Evolutionary conservation across 2,113 vertebrate species (phyloP).

Genomic region (Paradisaea rubra): DNA sequence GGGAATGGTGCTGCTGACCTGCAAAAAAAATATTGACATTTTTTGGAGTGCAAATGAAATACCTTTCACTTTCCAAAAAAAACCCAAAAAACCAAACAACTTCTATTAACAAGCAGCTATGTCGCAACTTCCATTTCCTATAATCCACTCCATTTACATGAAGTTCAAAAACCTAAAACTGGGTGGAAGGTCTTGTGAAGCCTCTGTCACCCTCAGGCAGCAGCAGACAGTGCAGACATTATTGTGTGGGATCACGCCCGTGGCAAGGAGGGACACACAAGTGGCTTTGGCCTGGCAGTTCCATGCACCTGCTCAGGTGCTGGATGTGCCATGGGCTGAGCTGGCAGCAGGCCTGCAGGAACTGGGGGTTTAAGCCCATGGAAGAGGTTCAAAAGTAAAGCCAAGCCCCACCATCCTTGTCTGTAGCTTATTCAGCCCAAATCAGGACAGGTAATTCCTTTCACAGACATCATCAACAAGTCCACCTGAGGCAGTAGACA

Average conservation of each 20-base stretch:
- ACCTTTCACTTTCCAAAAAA: background rate
- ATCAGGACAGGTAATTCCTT: background rate
- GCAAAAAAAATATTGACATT: background rate
- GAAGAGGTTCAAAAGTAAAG: background rate
- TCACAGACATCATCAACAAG: fast-evolving
- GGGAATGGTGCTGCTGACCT: background rate
- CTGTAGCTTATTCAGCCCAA: background rate
- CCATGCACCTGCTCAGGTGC: background rate
- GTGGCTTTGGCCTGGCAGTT: background rate
- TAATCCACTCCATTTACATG: background rate
- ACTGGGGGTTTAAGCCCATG: background rate
- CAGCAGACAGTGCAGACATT: background rate
- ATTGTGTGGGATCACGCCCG: fast-evolving
- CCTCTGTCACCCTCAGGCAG: background rate
- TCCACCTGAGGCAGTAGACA: background rate
- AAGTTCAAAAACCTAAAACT: background rate
- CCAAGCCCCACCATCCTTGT: background rate
- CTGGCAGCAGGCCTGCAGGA: background rate
- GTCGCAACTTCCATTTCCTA: slow-evolving; percentile 9
- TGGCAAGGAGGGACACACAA: background rate
- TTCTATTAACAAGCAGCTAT: background rate
- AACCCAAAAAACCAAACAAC: background rate
- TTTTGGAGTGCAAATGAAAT: background rate
- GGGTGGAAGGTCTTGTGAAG: background rate
- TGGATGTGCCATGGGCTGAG: background rate